These are phyloP conservation scores for Macrotis lagotis DNA, from an alignment of 2,113 vertebrate genomes.

Conservation along the genomic window DNA sequence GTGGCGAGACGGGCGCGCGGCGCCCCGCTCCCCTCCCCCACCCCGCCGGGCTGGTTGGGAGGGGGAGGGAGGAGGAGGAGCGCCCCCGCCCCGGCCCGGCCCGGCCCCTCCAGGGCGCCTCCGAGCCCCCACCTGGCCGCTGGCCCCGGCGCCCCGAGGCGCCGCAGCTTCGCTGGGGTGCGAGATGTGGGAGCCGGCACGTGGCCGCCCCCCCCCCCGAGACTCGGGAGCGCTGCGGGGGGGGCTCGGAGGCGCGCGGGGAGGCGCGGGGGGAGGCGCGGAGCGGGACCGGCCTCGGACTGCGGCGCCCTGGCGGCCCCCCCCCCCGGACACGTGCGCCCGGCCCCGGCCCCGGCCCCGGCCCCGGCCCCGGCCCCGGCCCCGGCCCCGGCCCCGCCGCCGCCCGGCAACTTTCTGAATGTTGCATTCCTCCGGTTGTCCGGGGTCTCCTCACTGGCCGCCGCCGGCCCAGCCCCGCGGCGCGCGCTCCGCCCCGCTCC, in stretches of 20 bases:
- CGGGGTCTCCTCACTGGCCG: no score
- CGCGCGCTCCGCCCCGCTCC: no score
- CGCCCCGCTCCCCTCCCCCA: neutral
- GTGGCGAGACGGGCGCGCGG: no score
- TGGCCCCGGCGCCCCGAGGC: neutral
- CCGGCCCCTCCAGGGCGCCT: no score
- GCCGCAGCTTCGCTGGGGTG: neutral
- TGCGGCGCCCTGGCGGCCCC: constrained; percentile 37
- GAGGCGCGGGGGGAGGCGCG: no score
- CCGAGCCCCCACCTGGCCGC: no score
- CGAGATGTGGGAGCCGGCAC: constrained; percentile 47
- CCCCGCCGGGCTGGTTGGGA: neutral
- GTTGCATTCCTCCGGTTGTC: constrained; percentile 44
- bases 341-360: constrained; percentile 25
- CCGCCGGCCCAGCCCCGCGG: no score
- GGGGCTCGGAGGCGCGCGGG: constrained; percentile 24
- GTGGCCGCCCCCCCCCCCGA: constrained; percentile 50
- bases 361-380: constrained; percentile 56
- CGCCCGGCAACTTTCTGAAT: constrained; percentile 77
- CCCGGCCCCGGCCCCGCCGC: constrained; percentile 25
- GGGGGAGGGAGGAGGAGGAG: neutral
- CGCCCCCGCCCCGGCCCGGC: no score
- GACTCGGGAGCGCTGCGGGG: constrained; percentile 56
- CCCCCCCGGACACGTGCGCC: constrained; percentile 54
- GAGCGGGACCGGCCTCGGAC: no score